A percentile compares a stretch with the other conserved stretches of the same genome.
Evolutionary conservation across 2,888 invertebrate genomes (phyloP).

Genomic region (Galerucella pusilla): DNA sequence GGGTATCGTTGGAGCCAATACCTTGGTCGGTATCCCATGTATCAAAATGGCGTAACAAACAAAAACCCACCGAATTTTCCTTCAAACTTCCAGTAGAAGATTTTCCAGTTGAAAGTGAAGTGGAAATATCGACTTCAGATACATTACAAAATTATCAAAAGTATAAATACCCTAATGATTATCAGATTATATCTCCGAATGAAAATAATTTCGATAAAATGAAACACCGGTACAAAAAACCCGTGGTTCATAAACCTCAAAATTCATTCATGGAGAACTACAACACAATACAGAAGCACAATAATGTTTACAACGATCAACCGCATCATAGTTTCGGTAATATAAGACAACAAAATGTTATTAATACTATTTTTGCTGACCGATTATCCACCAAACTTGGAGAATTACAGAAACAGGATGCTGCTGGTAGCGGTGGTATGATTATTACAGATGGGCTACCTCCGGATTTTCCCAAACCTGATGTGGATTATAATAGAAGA

Average conservation of each 20-base stretch:
- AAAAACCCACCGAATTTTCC: constrained; percentile 64
- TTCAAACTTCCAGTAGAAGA: constrained; percentile 55
- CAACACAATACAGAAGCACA: neutral
- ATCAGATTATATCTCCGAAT: constrained; percentile 63
- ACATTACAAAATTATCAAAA: constrained; percentile 28
- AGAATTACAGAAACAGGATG: neutral
- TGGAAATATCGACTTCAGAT: constrained; percentile 49
- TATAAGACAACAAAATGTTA: neutral
- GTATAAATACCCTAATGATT: constrained; percentile 34
- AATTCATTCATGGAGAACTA: neutral
- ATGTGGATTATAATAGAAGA: constrained; percentile 37
- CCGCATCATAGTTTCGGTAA: neutral
- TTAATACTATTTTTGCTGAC: neutral
- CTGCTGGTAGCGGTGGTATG: neutral
- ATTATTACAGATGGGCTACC: constrained; percentile 69
- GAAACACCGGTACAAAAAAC: constrained; percentile 43
- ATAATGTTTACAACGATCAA: neutral
- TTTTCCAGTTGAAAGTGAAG: constrained; percentile 57
- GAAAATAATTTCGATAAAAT: constrained; percentile 57
- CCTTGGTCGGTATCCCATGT: constrained; percentile 85
- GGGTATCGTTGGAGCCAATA: constrained; percentile 81
- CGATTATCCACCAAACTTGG: neutral
- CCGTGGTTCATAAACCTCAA: constrained; percentile 37
- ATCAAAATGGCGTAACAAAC: constrained; percentile 79
- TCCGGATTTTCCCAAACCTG: constrained; percentile 66